Evolutionary conservation across 2,113 vertebrate genomes (phyloP).

Genomic region (Micronycteris hirsuta): DNA sequence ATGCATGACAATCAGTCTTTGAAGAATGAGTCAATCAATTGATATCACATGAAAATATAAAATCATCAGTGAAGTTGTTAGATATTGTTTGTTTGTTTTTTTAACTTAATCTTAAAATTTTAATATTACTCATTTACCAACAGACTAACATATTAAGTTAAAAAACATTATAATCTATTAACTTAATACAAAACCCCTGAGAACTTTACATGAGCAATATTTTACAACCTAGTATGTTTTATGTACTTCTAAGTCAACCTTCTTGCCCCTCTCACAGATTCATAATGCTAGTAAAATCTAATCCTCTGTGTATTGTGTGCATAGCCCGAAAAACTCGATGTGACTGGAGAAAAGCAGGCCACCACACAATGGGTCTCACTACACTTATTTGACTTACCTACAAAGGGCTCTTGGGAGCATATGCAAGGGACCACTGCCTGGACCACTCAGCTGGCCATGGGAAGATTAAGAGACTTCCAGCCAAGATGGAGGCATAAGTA

Average conservation of each 20-base stretch:
- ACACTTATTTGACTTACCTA: background rate
- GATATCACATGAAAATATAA: no score
- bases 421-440: no score
- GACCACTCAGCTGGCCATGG: no score
- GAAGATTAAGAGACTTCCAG: no score
- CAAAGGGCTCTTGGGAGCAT: no score
- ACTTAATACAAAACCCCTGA: background rate
- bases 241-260: background rate
- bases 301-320: background rate
- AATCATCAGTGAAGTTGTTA: no score
- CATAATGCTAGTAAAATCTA: background rate
- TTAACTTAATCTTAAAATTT: background rate
- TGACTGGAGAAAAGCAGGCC: background rate
- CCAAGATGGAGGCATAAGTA: no score
- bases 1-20: no score
- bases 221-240: background rate
- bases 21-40: no score
- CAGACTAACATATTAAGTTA: background rate
- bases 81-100: no score
- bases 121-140: background rate
- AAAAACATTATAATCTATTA: background rate
- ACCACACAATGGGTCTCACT: background rate
- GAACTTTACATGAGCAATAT: background rate
- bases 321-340: background rate
- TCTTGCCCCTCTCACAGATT: background rate